Evolutionary conservation across 2,888 invertebrate genomes (phyloP), one percentile per base, ranked within the genome.

Genomic region (Mesorhabditis sp.): DNA sequence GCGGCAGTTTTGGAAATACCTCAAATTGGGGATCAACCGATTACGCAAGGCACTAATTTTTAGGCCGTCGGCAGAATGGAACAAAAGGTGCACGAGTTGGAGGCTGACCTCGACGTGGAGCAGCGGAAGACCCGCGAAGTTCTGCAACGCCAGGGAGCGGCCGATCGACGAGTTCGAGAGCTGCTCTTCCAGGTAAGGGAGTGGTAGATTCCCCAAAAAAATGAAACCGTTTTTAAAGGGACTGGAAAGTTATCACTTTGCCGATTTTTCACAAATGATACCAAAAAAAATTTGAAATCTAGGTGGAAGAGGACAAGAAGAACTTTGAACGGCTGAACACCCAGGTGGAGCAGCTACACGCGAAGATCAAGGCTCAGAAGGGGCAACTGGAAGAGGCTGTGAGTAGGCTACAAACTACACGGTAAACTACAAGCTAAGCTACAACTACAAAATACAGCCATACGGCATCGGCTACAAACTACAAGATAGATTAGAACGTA

Each of bases 51-150:
- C 2, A 95, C 95, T 91, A 95, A 95, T 6, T 50, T 74, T 41
- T 43, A 75, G 74, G 93, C 94, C 83, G 95, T 98, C 89, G 93
- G 93, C 90, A 97, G 97, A 89, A 90, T 98, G 87, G 97, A 98
- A 90, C 93, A 94, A 89, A 86, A 86, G 76, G 84, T 86, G 86
- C 91, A 94, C 85, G 94, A 94, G 88, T 90, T 95, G 88, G 95
- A 95, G 89, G 92, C 93, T 87, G 96, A 97, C 89, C 91, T 96
- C 86, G 97, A 84, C 72, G 79, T 78, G 65, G 84, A 84, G 72
- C 82, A 88, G 82, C 85, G 88, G 72, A 86, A 88, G 71, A 77
- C 69, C 76, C 86, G 87, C 65, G 88, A 89, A 72, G 86, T 87
- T 62, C 86, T 87, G 81, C 89, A 88, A 86, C 87, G 86, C 83